phyloP scores from a whole-genome alignment of 2,113 vertebrate genomes.

The Corydoras sp. region DNA sequence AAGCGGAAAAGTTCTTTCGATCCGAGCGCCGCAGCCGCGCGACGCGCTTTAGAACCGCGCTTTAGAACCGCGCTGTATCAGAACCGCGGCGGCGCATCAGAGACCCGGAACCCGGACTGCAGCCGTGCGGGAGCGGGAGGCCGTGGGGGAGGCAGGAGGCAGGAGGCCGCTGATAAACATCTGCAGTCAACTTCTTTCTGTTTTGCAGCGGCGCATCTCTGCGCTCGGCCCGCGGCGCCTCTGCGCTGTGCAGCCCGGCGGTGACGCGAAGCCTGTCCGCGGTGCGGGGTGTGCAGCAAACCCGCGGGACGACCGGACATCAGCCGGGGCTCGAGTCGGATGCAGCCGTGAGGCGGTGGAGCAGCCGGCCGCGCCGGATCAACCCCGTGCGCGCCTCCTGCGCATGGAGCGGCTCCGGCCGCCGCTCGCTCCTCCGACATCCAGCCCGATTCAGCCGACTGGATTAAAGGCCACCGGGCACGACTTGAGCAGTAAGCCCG shows the following conservation, averaged over 20 bases:
- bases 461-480: no score
- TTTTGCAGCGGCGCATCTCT: neutral
- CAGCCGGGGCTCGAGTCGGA: no score
- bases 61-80: no score
- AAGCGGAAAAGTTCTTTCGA: neutral
- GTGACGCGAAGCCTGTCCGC: neutral
- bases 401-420: no score
- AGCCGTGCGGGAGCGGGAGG: neutral
- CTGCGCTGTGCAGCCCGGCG: neutral
- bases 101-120: neutral
- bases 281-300: neutral
- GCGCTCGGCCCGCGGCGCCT: neutral
- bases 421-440: no score
- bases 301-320: neutral
- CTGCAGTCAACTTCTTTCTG: conserved; percentile 13
- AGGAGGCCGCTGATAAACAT: neutral
- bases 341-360: conserved; percentile 31
- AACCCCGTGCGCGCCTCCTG: no score
- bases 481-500: no score
- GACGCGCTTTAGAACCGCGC: no score
- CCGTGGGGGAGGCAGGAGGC: no score
- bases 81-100: neutral
- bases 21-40: neutral
- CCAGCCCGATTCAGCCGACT: no score
- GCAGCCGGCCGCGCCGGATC: neutral